A percentile compares a stretch with the other conserved stretches of the same genome.
These are phyloP conservation scores for Taurulus bubalis DNA, from an alignment of 2,113 vertebrate species.

Conservation along the genomic window DNA sequence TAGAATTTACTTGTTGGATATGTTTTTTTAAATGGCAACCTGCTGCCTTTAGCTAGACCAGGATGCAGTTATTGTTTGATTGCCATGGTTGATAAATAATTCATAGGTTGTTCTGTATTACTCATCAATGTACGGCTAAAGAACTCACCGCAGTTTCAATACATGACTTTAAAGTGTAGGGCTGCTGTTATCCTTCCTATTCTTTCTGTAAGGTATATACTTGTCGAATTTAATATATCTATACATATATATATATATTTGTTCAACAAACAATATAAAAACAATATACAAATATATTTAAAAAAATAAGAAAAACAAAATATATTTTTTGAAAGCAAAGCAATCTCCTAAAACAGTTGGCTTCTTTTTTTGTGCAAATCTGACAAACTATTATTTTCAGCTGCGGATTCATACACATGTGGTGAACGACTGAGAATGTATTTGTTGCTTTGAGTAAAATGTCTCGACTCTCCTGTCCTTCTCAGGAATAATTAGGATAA, in stretches of 20 bases:
- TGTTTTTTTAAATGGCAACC: neutral
- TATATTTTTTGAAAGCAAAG: too few species aligned
- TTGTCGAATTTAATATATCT: too few species aligned
- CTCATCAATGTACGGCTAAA: neutral
- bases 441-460: neutral
- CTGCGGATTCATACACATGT: neutral
- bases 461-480: neutral
- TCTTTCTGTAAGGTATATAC: neutral
- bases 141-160: neutral
- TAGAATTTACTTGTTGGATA: neutral
- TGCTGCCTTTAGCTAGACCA: neutral
- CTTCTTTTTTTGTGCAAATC: neutral
- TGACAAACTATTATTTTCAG: neutral
- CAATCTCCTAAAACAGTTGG: too few species aligned
- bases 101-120: neutral
- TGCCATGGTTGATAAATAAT: neutral
- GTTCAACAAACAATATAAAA: too few species aligned
- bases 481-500: neutral
- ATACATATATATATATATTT: neutral
- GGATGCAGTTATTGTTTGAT: neutral
- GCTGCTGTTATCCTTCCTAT: neutral
- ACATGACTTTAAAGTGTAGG: neutral
- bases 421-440: neutral
- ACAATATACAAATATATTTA: too few species aligned
- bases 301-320: too few species aligned